Conservation (phyloP, 2,113 vertebrate genomes). For the Pterocles orientalis region DNA sequence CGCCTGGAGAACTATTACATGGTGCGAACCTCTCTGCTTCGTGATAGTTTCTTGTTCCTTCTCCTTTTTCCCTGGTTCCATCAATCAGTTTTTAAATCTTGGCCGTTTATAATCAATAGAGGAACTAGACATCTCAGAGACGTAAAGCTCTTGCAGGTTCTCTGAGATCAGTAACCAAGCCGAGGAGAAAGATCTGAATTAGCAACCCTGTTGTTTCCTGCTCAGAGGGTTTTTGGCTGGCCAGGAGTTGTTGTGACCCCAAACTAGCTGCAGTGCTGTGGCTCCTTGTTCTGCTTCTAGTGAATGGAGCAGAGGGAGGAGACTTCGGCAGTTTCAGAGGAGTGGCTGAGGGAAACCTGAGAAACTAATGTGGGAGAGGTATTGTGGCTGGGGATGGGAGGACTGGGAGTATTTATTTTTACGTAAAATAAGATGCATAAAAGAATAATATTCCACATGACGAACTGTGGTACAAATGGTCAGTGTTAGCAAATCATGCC, state of each 20-base stretch:
- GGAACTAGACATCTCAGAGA: background rate
- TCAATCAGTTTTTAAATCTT: background rate
- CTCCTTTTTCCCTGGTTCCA: background rate
- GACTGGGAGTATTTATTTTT: background rate
- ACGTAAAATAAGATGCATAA: background rate
- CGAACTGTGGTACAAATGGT: background rate
- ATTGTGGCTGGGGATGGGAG: background rate
- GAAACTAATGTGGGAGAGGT: background rate
- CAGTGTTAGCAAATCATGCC: background rate
- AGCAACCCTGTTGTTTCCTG: background rate
- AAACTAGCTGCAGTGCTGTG: background rate
- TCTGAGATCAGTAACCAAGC: background rate
- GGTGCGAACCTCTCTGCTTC: conserved; percentile 60
- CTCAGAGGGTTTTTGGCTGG: background rate
- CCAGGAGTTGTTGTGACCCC: background rate
- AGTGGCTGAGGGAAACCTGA: background rate
- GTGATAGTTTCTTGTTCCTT: rapidly evolving
- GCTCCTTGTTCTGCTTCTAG: background rate
- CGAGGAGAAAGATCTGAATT: background rate
- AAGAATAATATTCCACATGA: background rate
- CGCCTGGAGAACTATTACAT: conserved; percentile 92
- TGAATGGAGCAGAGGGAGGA: background rate
- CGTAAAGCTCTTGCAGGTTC: background rate
- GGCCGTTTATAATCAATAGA: background rate
- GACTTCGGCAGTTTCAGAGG: background rate